A percentile compares a stretch with the other conserved stretches of the same genome.
Conservation (phyloP, 2,797 vertebrate species). For the Mionectes olivaceus region DNA sequence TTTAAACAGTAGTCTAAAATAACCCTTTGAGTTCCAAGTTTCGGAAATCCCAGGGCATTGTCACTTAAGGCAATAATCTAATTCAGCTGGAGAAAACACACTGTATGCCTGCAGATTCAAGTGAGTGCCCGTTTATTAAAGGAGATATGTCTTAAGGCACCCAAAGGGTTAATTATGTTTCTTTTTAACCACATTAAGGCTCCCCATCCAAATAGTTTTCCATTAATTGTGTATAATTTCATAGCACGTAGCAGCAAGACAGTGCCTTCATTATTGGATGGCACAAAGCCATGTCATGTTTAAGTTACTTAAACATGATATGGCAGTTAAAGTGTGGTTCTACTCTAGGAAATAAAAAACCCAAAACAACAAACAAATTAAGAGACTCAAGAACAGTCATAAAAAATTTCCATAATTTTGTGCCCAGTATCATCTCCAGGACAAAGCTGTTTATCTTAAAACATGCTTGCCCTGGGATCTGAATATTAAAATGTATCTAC, state of each 20-base stretch:
- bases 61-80: slow-evolving; percentile 12
- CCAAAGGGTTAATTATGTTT: slow-evolving; percentile 55
- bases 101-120: not conserved
- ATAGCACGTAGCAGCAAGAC: slow-evolving; percentile 40
- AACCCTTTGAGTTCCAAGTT: slow-evolving; percentile 51
- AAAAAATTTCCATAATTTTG: not conserved
- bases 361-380: not conserved
- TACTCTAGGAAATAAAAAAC: not conserved
- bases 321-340: not conserved
- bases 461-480: not conserved
- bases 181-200: slow-evolving; percentile 60
- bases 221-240: slow-evolving; percentile 15
- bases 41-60: slow-evolving; percentile 20
- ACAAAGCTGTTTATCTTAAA: not conserved
- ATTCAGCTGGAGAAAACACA: not conserved
- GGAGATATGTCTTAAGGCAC: slow-evolving; percentile 62
- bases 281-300: slow-evolving; percentile 16
- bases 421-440: not conserved
- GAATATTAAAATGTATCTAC: not conserved
- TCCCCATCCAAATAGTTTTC: not conserved
- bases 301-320: not conserved
- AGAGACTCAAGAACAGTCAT: not conserved
- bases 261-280: not conserved
- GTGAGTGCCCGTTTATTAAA: slow-evolving; percentile 9
- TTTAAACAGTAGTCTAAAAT: slow-evolving; percentile 2